Percentiles rank a stretch among this genome's conserved stretches.
Evolutionary conservation across 2,113 vertebrate genomes (phyloP).

Genomic region (Carassius gibelio): DNA sequence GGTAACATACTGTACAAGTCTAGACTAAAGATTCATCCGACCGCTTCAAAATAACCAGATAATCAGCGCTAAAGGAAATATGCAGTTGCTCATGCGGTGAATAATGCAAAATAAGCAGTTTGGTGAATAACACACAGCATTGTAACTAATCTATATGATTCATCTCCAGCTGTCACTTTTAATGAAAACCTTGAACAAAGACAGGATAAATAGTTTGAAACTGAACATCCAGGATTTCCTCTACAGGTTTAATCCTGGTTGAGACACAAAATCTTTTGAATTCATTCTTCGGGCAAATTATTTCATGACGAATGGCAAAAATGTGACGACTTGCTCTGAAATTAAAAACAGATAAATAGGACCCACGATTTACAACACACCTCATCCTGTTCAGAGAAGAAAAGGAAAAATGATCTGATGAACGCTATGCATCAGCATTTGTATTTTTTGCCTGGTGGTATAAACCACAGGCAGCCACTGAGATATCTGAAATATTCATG

Average conservation of each 20-base stretch:
- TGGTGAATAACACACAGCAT: background rate
- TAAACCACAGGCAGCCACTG: slow-evolving; percentile 12
- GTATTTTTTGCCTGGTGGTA: slow-evolving; percentile 12
- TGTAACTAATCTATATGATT: background rate
- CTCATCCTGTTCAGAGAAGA: background rate
- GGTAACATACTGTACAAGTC: background rate
- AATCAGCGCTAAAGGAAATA: background rate
- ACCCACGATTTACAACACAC: background rate
- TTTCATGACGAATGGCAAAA: slow-evolving; percentile 8
- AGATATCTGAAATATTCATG: slow-evolving; percentile 42
- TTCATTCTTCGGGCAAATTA: background rate
- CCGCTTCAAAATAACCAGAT: background rate
- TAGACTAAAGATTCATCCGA: background rate
- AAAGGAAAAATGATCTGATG: background rate
- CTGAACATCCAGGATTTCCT: background rate
- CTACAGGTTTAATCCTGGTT: background rate
- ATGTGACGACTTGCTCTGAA: background rate
- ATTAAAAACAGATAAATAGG: slow-evolving; percentile 26
- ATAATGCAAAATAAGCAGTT: background rate
- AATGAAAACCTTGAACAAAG: background rate
- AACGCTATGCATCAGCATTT: slow-evolving; percentile 13
- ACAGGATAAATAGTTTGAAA: background rate
- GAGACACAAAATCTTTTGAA: slow-evolving; percentile 8
- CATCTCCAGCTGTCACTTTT: background rate
- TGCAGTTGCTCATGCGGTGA: background rate